Conservation (phyloP, 2,888 invertebrate species). For the Calliopum simillimum region DNA sequence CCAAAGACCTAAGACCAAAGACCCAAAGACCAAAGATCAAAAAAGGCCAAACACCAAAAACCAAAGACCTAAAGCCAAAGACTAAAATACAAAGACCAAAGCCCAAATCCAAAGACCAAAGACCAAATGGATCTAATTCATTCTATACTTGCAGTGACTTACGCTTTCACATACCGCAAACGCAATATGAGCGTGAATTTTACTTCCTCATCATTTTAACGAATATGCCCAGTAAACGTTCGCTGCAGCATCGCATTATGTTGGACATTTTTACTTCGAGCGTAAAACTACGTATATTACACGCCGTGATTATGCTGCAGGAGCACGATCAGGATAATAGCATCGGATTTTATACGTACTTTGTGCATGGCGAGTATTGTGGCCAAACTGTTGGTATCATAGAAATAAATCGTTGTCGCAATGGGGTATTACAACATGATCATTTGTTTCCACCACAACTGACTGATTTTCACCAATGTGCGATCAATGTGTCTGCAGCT, state of each 20-base stretch:
- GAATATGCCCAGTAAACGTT: neutral
- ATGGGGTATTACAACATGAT: slow-evolving; percentile 36
- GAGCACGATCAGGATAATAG: slow-evolving; percentile 23
- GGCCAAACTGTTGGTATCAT: slow-evolving; percentile 38
- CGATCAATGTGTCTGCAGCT: slow-evolving; percentile 52
- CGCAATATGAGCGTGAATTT: slow-evolving; percentile 51
- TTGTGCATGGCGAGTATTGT: slow-evolving; percentile 39
- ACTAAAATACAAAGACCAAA: too few species aligned
- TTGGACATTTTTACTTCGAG: slow-evolving; percentile 49
- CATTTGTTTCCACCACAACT: slow-evolving; percentile 51
- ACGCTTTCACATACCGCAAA: slow-evolving; percentile 43
- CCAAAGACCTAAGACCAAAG: too few species aligned
- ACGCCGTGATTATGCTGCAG: slow-evolving; percentile 48
- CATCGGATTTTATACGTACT: slow-evolving; percentile 46
- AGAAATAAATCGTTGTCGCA: slow-evolving; percentile 48
- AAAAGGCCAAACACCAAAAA: too few species aligned
- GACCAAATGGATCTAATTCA: too few species aligned
- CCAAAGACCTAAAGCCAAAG: too few species aligned
- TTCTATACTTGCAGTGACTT: slow-evolving; percentile 42
- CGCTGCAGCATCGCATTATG: slow-evolving; percentile 32
- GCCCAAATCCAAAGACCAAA: too few species aligned
- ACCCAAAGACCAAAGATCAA: too few species aligned
- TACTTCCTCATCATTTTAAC: slow-evolving; percentile 55
- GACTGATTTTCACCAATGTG: slow-evolving; percentile 50
- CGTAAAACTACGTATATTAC: slow-evolving; percentile 27